These are phyloP conservation scores for Athalia rosae DNA, from an alignment of 2,888 invertebrate species.

Conservation along the genomic window DNA sequence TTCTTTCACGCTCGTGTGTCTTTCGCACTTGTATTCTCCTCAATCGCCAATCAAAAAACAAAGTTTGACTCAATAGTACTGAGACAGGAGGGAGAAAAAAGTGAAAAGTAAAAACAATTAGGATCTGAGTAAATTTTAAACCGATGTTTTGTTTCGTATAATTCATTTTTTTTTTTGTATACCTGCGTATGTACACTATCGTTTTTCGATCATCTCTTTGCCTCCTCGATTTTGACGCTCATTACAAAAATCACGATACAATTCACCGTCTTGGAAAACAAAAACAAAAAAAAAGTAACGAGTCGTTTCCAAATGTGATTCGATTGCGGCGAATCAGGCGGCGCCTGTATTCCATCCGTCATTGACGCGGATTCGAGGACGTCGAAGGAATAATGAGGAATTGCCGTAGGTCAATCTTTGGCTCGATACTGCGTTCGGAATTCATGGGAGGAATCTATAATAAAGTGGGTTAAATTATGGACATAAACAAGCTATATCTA, in stretches of 20 bases:
- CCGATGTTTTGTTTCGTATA: constrained; percentile 9
- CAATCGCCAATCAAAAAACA: constrained; percentile 44
- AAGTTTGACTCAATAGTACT: constrained; percentile 50
- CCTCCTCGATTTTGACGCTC: not conserved
- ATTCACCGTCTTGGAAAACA: no score
- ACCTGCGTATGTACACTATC: no score
- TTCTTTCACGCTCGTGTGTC: constrained; percentile 27
- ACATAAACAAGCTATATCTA: constrained; percentile 40
- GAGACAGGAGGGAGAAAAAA: constrained; percentile 8
- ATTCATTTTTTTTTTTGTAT: not conserved
- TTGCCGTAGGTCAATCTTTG: constrained; percentile 26
- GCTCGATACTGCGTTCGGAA: constrained; percentile 32
- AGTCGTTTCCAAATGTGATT: no score
- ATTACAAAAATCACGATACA: not conserved
- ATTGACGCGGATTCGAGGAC: not conserved
- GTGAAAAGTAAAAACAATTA: not conserved
- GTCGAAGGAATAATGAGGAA: constrained; percentile 4
- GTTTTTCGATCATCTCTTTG: not conserved
- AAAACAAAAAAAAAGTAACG: no score
- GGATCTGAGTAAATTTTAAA: constrained; percentile 33
- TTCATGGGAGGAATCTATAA: constrained; percentile 41
- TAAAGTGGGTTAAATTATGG: constrained; percentile 41
- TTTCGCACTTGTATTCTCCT: constrained; percentile 27
- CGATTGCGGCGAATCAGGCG: no score
- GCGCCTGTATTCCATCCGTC: not conserved